These are phyloP conservation scores for Spheniscus humboldti DNA, from an alignment of 2,797 vertebrate genomes.

Conservation along the genomic window DNA sequence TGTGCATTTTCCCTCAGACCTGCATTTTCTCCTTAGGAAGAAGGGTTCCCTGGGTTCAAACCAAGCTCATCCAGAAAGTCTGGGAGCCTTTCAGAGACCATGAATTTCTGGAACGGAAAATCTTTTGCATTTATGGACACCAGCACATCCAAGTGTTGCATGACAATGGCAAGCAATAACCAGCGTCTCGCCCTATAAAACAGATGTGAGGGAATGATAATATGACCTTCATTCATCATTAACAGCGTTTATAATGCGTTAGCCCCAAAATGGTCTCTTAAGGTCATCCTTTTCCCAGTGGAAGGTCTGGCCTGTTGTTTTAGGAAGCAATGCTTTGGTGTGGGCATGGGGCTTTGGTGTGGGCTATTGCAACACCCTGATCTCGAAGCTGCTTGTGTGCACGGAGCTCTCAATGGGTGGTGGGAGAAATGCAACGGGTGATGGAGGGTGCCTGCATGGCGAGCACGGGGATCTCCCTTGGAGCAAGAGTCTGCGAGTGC, in stretches of 20 bases:
- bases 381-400: neutral
- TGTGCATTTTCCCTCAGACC: neutral
- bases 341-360: neutral
- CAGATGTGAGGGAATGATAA: neutral
- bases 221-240: neutral
- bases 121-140: neutral
- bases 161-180: neutral
- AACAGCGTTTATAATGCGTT: neutral
- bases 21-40: neutral
- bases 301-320: neutral
- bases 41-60: neutral
- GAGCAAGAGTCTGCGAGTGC: neutral
- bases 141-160: neutral
- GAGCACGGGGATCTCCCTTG: neutral
- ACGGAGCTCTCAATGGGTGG: neutral
- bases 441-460: fast-evolving
- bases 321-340: neutral
- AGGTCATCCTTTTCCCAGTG: neutral
- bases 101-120: neutral
- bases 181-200: neutral
- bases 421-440: neutral
- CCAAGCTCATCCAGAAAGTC: neutral
- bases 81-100: neutral
- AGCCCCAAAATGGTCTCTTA: neutral
- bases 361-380: neutral